Base-by-base conservation (phyloP, 2,888 invertebrate species). In the Leucoma salicis region DNA sequence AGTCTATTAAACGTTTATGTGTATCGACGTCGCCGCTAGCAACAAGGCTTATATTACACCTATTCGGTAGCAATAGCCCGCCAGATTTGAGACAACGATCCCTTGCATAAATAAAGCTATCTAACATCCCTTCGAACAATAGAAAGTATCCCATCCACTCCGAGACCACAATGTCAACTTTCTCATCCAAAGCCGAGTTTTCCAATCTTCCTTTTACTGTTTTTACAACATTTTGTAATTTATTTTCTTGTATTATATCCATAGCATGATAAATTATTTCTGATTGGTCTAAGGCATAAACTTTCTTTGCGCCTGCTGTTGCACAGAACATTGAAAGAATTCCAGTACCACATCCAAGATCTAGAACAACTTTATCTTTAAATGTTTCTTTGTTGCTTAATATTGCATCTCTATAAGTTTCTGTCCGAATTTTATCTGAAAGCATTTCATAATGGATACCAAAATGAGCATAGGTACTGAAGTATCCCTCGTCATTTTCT, bases 71-170 rank as follows among this genome's bases (percentile, higher is more conserved):
- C 36, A 98, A 88, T 11, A 93, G 70, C 0, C 98, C 98, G 46
- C 91, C 94, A 16, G 93, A 91, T 39, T 91, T 92, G 5, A 99
- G 91, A 76, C 93, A 95, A 58, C 94, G 92, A 63, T 98, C 94
- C 64, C 97, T 92, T 0, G 97, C 97, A 78, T 95, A 95, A 52
- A 99, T 93, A 8, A 99, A 94, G 72, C 97, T 96, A 71, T 98
- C 98, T 45, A 99, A 77, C 99, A 99, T 99, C 31, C 97, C 98
- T 88, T 99, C 99, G 78, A 97, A 99, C 1, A 99, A 83, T 28
- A 99, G 89, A 76, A 99, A 98, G 78, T 99, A 99, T 0, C 99
- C 99, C 99, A 99, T 99, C 98, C 98, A 99, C 79, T 99, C 99
- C 0, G 98, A 98, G 2, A 99, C 94, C 56, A 99, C 96, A 3